phyloP scores from a whole-genome alignment of 30 jellyfish, hydroid and myxozoan species.

The Sanderia malayensis region DNA sequence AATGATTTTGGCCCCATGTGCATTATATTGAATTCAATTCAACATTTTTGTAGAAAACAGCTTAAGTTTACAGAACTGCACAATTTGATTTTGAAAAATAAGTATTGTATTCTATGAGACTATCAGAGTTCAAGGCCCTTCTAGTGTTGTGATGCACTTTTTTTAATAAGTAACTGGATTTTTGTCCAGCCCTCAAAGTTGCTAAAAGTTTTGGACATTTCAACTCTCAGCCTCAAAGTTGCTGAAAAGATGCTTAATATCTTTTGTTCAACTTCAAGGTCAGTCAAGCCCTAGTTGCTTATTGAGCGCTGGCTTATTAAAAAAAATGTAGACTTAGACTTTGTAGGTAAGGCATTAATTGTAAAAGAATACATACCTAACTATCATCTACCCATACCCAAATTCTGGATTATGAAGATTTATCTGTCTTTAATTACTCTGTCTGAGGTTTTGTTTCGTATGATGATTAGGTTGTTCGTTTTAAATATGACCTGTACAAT shows the following conservation, averaged over 20 bases:
- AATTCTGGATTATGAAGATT: too few relatives aligned
- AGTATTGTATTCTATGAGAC: background rate
- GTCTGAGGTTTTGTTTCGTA: constrained; percentile 1
- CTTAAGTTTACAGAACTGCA: background rate
- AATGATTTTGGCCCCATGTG: background rate
- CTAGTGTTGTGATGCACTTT: background rate
- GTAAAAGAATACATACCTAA: too few relatives aligned
- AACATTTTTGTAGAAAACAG: background rate
- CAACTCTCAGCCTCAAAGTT: background rate
- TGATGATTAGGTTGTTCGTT: background rate
- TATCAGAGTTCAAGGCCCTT: background rate
- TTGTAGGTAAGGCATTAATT: constrained; percentile 1
- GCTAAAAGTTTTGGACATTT: background rate
- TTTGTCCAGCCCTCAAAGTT: constrained; percentile 2
- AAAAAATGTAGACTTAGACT: background rate
- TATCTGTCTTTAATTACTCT: background rate
- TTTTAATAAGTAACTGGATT: background rate
- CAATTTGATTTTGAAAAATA: background rate
- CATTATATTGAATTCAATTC: background rate
- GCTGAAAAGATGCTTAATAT: background rate
- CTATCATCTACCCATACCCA: too few relatives aligned
- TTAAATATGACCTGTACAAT: background rate
- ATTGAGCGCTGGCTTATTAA: background rate
- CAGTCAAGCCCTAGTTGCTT: constrained; percentile 2
- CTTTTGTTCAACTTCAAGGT: background rate